These are phyloP conservation scores for Blastobasis lacticolella DNA, from an alignment of 2,888 invertebrate genomes.

Conservation along the genomic window DNA sequence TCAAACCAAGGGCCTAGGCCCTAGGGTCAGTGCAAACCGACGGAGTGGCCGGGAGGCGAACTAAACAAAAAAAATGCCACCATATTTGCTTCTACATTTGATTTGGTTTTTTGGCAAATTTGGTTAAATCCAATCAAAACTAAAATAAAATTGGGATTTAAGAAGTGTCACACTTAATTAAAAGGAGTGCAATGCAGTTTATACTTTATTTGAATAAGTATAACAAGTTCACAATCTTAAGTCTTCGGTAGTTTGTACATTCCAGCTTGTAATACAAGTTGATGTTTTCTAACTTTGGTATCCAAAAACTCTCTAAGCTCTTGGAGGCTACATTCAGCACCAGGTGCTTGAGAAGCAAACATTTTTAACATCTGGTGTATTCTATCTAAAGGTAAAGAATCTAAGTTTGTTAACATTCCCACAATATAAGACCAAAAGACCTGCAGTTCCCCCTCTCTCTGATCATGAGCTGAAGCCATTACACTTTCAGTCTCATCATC, in stretches of 20 bases:
- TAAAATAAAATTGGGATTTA: too few relatives aligned
- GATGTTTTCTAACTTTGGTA: slow-evolving; percentile 93
- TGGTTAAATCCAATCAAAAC: too few relatives aligned
- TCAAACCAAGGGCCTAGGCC: background rate
- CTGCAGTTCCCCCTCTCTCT: slow-evolving; percentile 94
- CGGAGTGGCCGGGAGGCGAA: background rate
- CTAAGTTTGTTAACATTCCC: slow-evolving; percentile 96
- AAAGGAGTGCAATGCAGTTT: too few relatives aligned
- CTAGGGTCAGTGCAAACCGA: background rate
- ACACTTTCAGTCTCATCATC: slow-evolving; percentile 95
- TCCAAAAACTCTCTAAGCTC: slow-evolving; percentile 93
- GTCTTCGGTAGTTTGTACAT: slow-evolving; percentile 90
- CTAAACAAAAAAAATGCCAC: background rate
- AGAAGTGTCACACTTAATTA: too few relatives aligned
- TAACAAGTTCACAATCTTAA: slow-evolving; percentile 23
- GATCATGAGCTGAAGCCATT: slow-evolving; percentile 95
- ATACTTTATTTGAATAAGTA: too few relatives aligned
- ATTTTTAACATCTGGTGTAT: slow-evolving; percentile 97
- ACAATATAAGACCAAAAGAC: slow-evolving; percentile 98
- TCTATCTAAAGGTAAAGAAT: slow-evolving; percentile 90
- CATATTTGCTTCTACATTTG: too few relatives aligned
- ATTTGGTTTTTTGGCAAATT: too few relatives aligned
- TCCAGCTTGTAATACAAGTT: slow-evolving; percentile 88
- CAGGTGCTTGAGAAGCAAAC: slow-evolving; percentile 95
- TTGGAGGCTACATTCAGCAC: slow-evolving; percentile 90